Percentiles rank a stretch among this genome's conserved stretches.
Evolutionary conservation across 2,797 vertebrate genomes (phyloP).

Genomic region (Darevskia nairensis): DNA sequence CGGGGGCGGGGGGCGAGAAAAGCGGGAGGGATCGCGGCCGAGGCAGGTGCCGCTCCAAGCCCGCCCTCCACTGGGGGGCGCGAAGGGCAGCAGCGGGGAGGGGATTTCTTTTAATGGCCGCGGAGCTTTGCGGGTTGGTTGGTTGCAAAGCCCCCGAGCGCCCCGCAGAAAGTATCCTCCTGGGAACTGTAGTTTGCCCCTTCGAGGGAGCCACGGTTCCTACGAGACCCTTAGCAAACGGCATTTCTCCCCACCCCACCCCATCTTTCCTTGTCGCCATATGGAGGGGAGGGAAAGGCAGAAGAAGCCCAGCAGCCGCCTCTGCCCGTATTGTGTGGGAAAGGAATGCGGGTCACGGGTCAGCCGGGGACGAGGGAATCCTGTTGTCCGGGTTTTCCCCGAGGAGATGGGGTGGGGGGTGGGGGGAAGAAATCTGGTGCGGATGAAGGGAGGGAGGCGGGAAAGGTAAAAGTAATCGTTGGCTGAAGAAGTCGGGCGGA

Average conservation of each 20-base stretch:
- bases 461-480: too few species aligned
- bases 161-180: too few species aligned
- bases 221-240: too few species aligned
- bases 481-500: not conserved
- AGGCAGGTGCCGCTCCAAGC: not conserved
- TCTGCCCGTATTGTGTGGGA: not conserved
- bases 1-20: not conserved
- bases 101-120: not conserved
- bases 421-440: not conserved
- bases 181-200: too few species aligned
- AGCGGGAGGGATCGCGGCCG: not conserved
- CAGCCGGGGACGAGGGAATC: not conserved
- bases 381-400: not conserved
- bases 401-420: not conserved
- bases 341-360: not conserved
- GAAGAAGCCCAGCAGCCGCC: not conserved
- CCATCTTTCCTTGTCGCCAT: not conserved
- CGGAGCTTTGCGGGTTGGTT: too few species aligned
- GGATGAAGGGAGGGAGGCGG: not conserved
- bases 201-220: too few species aligned
- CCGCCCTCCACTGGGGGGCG: not conserved
- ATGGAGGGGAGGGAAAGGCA: too few species aligned
- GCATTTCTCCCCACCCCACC: too few species aligned
- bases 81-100: not conserved
- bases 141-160: too few species aligned